Evolutionary conservation across 2,888 invertebrate genomes (phyloP), one percentile per base, ranked within the genome.

Genomic region (Tetragonula carbonaria): DNA sequence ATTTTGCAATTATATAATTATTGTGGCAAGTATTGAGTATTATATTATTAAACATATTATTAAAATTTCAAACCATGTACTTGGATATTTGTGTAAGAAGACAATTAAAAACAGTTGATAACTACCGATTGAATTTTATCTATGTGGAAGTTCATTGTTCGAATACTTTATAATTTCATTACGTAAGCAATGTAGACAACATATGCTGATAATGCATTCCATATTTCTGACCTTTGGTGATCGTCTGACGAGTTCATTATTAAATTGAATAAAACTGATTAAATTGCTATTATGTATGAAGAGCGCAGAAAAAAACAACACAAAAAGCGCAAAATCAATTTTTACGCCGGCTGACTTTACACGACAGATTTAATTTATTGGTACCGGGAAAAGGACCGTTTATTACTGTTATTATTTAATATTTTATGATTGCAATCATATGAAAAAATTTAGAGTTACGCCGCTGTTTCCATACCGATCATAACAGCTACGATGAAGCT

Each of bases 401-500:
- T 45, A 8, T 45, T 45, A 45, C 55, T 13, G 55, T 68, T 63
- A 45, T 62, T 67, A 53, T 62, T 67, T n/a, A 23, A 68, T 33
- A 38, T 4, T 62, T 55, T 62, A 55, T 38, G 45, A 79, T 68
- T 53, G 59, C 23, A 59, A 67, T 28, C 5, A 13, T 33, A 33
- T n/a, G 14, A 57, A n/a, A 33, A 38, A 67, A 73, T 38, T 13
- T 11, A 1, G 28, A 33, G 38, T 62, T 45, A 16, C 62, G 59
- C 21, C 4, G 38, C 79, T 51, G 28, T 18, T 68, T 55, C 68
- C 88, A 83, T 91, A 96, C 98, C 98, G 87, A 98, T 98, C 98
- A 98, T 98, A 8, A 98, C 98, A 74, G 98, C 97, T 18, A 98
- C 96, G 87, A 98, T 98, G 88, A 98, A 96, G 92, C 97, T 97